Conservation (phyloP, 2,113 vertebrate genomes). For the Oncorhynchus tshawytscha region DNA sequence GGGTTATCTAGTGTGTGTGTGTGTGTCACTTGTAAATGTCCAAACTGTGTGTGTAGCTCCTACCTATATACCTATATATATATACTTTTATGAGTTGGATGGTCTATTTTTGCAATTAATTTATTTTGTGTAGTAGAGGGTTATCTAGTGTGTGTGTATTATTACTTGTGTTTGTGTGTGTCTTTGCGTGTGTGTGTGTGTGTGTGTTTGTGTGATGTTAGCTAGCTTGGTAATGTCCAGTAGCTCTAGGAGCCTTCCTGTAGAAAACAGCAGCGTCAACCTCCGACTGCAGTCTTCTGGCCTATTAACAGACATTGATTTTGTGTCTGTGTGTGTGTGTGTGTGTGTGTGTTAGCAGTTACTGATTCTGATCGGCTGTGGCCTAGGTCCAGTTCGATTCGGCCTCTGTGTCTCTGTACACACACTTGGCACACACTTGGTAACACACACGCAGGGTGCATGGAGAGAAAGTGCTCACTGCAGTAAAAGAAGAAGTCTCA, state of each 20-base stretch:
- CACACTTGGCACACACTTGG: slow-evolving; percentile 6
- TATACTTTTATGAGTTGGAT: too few species aligned
- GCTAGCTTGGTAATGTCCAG: not conserved
- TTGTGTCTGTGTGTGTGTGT: slow-evolving; percentile 11
- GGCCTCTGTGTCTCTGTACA: slow-evolving; percentile 43
- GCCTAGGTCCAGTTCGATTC: slow-evolving; percentile 40
- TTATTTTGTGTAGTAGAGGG: too few species aligned
- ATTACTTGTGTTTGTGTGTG: too few species aligned
- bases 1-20: too few species aligned
- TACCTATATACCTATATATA: too few species aligned
- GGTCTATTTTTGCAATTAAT: too few species aligned
- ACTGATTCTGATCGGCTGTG: slow-evolving; percentile 56
- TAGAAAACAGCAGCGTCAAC: not conserved
- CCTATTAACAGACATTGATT: not conserved
- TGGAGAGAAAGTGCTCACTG: slow-evolving; percentile 59
- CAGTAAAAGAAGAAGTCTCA: slow-evolving; percentile 63
- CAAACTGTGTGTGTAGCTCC: too few species aligned
- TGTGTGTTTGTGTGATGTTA: too few species aligned
- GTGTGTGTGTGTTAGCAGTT: slow-evolving; percentile 1
- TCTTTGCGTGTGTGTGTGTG: not conserved
- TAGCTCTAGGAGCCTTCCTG: not conserved
- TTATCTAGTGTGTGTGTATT: too few species aligned
- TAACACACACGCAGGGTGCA: slow-evolving; percentile 11
- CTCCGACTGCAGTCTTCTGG: not conserved
- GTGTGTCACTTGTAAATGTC: too few species aligned